phyloP scores from a whole-genome alignment of 1,140 invertebrate species.

The Musca vetustissima region DNA sequence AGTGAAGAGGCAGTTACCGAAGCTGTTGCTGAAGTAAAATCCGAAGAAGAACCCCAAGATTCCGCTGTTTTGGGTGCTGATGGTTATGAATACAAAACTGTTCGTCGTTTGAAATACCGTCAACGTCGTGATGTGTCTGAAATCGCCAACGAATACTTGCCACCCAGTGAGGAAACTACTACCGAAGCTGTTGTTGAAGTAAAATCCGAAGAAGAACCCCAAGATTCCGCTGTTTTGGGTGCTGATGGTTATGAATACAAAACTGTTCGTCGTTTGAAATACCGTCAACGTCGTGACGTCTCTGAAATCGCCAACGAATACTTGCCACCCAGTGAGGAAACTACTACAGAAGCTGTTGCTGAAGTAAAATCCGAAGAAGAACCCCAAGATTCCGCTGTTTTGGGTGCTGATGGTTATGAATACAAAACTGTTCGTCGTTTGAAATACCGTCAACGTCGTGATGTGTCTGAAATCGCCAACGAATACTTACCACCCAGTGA shows the following conservation, averaged over 20 bases:
- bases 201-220: constrained; percentile 7
- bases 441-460: constrained; percentile 35
- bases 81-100: constrained; percentile 33
- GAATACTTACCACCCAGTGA: constrained; percentile 30
- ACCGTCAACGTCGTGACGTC: constrained; percentile 35
- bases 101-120: constrained; percentile 34
- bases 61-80: constrained; percentile 33
- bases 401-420: constrained; percentile 15
- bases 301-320: constrained; percentile 36
- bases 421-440: constrained; percentile 41
- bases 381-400: constrained; percentile 1
- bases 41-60: constrained; percentile 27
- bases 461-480: constrained; percentile 16
- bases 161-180: constrained; percentile 30
- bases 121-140: constrained; percentile 33
- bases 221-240: constrained; percentile 36
- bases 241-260: constrained; percentile 30
- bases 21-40: constrained; percentile 2
- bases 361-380: constrained; percentile 25
- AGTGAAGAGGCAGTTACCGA: neutral
- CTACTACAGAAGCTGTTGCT: constrained; percentile 30
- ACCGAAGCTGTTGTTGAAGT: constrained; percentile 23
- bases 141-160: constrained; percentile 23
- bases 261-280: constrained; percentile 35
- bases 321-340: constrained; percentile 27